phyloP scores from a whole-genome alignment of 1,140 invertebrate genomes.

The Drosophila baimaii region DNA sequence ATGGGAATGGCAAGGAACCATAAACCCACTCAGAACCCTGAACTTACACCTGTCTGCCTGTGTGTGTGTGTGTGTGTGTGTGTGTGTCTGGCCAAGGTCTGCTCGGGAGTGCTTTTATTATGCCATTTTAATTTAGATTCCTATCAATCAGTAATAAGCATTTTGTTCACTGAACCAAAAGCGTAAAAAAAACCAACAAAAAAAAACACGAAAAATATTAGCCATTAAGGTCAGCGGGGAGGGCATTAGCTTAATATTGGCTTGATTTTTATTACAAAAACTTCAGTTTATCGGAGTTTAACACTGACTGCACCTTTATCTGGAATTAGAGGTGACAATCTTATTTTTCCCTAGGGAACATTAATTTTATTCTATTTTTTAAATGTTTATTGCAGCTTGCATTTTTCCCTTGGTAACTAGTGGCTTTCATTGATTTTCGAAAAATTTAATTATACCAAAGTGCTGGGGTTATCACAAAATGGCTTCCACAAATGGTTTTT shows the following conservation, averaged over 20 bases:
- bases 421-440: background rate
- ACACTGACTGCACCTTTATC: constrained; percentile 6
- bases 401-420: no score
- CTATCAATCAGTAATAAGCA: constrained; percentile 78
- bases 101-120: constrained; percentile 69
- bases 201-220: constrained; percentile 35
- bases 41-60: constrained; percentile 42
- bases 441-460: constrained; percentile 12
- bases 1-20: background rate
- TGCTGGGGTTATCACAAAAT: background rate
- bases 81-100: constrained; percentile 53
- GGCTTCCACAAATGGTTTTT: constrained; percentile 1
- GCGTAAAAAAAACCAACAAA: no score
- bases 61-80: no score
- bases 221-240: constrained; percentile 65
- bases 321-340: no score
- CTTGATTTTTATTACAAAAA: constrained; percentile 57
- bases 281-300: constrained; percentile 18
- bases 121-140: constrained; percentile 81
- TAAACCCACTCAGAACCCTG: constrained; percentile 5
- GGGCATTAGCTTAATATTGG: constrained; percentile 69
- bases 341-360: no score
- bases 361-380: background rate
- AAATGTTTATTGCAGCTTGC: background rate
- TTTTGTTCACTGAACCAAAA: constrained; percentile 51